Conservation (phyloP, 2,797 vertebrate species). For the Diplodus puntazzo region DNA sequence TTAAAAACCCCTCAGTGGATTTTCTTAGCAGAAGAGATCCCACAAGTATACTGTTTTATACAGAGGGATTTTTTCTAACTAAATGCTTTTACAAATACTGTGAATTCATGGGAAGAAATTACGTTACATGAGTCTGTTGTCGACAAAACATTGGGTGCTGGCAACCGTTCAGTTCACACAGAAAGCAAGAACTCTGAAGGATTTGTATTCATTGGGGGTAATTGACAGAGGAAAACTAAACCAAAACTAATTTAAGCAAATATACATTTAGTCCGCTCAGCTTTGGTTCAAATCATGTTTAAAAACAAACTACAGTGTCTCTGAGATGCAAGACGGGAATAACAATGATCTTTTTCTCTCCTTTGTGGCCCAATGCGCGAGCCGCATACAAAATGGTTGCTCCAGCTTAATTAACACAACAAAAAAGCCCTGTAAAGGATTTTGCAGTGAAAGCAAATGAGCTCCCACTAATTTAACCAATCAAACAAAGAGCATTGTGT, state of each 20-base stretch:
- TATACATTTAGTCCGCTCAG: conserved; percentile 61
- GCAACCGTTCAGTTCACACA: conserved; percentile 40
- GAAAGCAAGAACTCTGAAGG: background rate
- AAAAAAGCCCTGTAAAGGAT: conserved; percentile 77
- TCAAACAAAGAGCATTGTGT: conserved; percentile 81
- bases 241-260: conserved; percentile 57
- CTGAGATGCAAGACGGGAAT: conserved; percentile 48
- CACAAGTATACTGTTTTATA: background rate
- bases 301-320: conserved; percentile 46
- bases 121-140: conserved; percentile 36
- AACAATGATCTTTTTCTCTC: conserved; percentile 62
- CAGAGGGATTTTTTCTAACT: background rate
- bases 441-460: conserved; percentile 83
- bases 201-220: conserved; percentile 27
- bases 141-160: conserved; percentile 26
- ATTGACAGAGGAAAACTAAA: conserved; percentile 43
- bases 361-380: conserved; percentile 39
- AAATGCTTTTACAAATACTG: conserved; percentile 7
- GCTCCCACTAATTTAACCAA: conserved; percentile 80
- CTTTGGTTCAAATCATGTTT: conserved; percentile 51
- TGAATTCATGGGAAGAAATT: conserved; percentile 10
- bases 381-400: conserved; percentile 70
- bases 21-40: background rate
- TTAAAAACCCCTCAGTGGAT: conserved; percentile 20
- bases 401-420: conserved; percentile 80